phyloP scores from a whole-genome alignment of 2,113 vertebrate species.

The Microtus pennsylvanicus region DNA sequence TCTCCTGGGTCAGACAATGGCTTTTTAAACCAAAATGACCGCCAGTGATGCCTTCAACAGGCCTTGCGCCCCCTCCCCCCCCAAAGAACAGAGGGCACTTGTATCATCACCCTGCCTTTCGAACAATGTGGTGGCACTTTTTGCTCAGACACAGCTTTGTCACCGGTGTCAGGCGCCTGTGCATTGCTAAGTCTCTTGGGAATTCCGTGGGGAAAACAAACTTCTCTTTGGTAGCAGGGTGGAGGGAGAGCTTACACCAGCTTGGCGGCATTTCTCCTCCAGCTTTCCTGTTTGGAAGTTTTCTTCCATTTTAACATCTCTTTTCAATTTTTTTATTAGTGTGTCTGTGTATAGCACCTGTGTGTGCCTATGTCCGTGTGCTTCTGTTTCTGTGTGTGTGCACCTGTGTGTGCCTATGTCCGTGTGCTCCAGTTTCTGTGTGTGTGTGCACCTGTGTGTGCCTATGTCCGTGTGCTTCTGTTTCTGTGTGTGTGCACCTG shows the following conservation, averaged over 20 bases:
- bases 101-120: background rate
- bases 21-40: background rate
- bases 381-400: too few relatives aligned
- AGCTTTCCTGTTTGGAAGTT: background rate
- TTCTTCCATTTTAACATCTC: background rate
- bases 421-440: background rate
- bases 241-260: background rate
- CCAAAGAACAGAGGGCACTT: background rate
- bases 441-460: background rate
- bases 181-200: conserved; percentile 8
- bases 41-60: background rate
- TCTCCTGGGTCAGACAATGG: conserved; percentile 2
- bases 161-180: background rate
- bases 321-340: background rate
- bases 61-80: background rate
- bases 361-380: background rate
- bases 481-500: background rate
- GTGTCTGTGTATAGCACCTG: background rate
- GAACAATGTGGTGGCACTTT: background rate
- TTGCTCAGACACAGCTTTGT: background rate
- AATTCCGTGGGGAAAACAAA: background rate
- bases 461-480: background rate
- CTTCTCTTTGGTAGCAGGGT: background rate
- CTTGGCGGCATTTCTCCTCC: background rate
- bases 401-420: background rate